Evolutionary conservation across 2,888 invertebrate species (phyloP).

Genomic region (Polymixis lichenea): DNA sequence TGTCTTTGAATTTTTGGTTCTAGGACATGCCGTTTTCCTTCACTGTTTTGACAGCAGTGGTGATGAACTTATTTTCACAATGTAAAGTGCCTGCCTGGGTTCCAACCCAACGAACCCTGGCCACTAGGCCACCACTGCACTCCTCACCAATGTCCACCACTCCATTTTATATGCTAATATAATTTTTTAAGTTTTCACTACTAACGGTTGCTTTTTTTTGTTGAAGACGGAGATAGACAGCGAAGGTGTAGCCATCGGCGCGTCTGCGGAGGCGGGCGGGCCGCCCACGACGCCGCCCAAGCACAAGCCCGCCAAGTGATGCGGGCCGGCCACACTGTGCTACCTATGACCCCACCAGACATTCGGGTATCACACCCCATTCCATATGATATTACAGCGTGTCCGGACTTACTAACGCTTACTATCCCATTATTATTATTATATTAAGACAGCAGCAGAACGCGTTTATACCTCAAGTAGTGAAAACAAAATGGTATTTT

Average conservation of each 20-base stretch:
- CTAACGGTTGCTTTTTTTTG: background rate
- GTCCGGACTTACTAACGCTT: slow-evolving; percentile 29
- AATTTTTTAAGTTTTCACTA: no score
- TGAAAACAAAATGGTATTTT: slow-evolving; percentile 26
- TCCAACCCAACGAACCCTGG: no score
- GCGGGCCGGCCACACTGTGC: slow-evolving; percentile 38
- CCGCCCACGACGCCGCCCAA: slow-evolving; percentile 88
- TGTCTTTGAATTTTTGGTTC: no score
- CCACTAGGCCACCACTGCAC: no score
- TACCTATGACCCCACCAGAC: slow-evolving; percentile 40
- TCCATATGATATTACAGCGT: slow-evolving; percentile 49
- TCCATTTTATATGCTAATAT: no score
- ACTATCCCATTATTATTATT: slow-evolving; percentile 24
- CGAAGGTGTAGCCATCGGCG: slow-evolving; percentile 88
- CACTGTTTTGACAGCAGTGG: no score
- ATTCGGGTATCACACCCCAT: slow-evolving; percentile 52
- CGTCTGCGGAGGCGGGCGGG: slow-evolving; percentile 87
- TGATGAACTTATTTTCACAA: no score
- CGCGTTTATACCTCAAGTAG: slow-evolving; percentile 32
- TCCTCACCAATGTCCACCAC: no score
- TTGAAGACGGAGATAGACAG: slow-evolving; percentile 88
- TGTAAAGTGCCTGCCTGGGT: no score
- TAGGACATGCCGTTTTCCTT: no score
- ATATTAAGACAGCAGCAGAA: slow-evolving; percentile 15
- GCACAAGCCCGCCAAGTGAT: slow-evolving; percentile 88